Conservation (phyloP, 1,140 invertebrate species). For the Pseudomyrmex dendroicus region DNA sequence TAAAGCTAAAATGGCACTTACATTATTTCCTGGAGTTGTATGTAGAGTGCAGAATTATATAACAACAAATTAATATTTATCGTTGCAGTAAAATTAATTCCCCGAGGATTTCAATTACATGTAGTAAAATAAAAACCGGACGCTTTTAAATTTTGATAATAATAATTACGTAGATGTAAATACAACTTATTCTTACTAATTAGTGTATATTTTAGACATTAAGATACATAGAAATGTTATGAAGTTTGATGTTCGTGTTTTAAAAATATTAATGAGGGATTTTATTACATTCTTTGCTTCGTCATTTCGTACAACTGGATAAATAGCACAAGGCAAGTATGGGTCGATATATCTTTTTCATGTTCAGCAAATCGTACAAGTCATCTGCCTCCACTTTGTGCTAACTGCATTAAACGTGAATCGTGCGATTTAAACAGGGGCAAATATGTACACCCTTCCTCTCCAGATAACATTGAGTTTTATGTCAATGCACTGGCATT, state of each 20-base stretch:
- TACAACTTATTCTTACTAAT: constrained; percentile 20
- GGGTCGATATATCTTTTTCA: constrained; percentile 72
- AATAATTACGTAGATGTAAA: constrained; percentile 12
- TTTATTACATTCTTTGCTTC: constrained; percentile 81
- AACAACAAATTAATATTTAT: constrained; percentile 66
- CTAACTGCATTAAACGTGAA: constrained; percentile 56
- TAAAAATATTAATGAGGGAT: constrained; percentile 73
- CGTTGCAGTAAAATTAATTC: neutral
- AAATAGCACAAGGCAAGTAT: constrained; percentile 84
- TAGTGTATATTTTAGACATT: constrained; percentile 25
- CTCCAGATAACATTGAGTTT: constrained; percentile 58
- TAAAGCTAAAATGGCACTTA: constrained; percentile 51
- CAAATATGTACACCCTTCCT: constrained; percentile 63
- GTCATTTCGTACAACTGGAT: constrained; percentile 83
- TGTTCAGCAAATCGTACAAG: constrained; percentile 34
- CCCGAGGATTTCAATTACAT: neutral
- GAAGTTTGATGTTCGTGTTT: constrained; percentile 42
- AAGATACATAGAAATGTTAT: constrained; percentile 40
- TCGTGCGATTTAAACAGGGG: constrained; percentile 41
- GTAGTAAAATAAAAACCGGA: neutral
- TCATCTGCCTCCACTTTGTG: constrained; percentile 59
- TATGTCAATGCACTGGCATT: constrained; percentile 43
- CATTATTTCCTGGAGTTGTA: constrained; percentile 61
- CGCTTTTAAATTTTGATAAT: neutral
- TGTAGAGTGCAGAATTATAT: constrained; percentile 66